These are phyloP conservation scores for Lathamus discolor DNA, from an alignment of 2,113 vertebrate genomes.

Conservation along the genomic window DNA sequence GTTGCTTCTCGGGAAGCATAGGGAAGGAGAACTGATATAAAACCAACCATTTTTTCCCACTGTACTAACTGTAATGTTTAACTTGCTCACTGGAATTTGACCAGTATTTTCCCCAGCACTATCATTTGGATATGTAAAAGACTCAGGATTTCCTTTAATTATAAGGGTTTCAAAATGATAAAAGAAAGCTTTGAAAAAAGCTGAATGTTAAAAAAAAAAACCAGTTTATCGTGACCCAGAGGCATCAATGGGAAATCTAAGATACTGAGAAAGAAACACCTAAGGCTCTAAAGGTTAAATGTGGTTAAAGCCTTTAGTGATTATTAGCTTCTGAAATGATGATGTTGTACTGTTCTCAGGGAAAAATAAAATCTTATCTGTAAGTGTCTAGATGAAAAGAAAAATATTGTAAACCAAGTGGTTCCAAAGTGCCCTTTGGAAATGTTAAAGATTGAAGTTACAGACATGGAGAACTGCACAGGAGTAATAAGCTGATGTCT, in stretches of 20 bases:
- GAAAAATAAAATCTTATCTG: constrained; percentile 41
- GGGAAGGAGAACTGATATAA: not conserved
- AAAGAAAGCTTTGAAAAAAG: not conserved
- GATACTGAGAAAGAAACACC: not conserved
- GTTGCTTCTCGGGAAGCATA: not conserved
- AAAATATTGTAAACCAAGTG: not conserved
- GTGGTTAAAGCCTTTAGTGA: not conserved
- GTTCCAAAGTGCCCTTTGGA: constrained; percentile 28
- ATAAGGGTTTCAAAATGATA: not conserved
- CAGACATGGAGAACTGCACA: not conserved
- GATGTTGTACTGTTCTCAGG: not conserved
- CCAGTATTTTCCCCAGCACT: too few species aligned
- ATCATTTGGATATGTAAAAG: not conserved
- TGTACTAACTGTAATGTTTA: not conserved
- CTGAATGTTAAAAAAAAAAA: not conserved
- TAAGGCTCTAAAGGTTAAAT: not conserved
- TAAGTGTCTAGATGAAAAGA: constrained; percentile 12
- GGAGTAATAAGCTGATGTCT: constrained; percentile 41
- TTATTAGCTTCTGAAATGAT: not conserved
- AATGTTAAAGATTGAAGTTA: constrained; percentile 40
- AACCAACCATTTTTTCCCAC: not conserved
- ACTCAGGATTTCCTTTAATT: not conserved
- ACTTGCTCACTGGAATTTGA: not conserved
- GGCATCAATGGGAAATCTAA: constrained; percentile 14
- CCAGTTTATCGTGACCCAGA: not conserved